Conservation (phyloP, 2,113 vertebrate genomes). For the Connochaetes taurinus region DNA sequence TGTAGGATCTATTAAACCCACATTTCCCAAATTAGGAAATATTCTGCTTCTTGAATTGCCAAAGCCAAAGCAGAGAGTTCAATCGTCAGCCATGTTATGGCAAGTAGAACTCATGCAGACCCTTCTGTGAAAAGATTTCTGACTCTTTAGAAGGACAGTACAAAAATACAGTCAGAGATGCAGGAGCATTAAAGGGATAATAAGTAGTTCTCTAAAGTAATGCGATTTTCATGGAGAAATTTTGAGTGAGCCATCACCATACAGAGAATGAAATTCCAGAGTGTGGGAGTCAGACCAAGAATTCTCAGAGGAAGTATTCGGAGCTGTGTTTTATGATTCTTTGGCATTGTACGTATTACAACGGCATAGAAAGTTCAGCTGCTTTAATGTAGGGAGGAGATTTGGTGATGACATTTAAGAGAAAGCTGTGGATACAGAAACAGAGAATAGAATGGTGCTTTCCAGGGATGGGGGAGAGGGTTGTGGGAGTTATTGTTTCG, state of each 20-base stretch:
- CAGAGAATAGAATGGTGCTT: background rate
- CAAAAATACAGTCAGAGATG: background rate
- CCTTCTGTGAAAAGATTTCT: background rate
- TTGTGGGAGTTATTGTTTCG: background rate
- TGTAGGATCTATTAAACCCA: background rate
- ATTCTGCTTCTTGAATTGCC: background rate
- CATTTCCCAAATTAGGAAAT: slow-evolving; percentile 15
- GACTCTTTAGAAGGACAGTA: background rate
- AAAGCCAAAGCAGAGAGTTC: background rate
- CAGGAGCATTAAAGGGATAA: background rate
- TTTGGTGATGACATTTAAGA: background rate
- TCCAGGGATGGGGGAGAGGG: background rate
- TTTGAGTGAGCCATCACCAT: background rate
- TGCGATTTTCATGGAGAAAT: background rate
- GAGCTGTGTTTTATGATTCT: background rate
- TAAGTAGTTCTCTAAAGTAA: background rate
- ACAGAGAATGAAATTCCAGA: background rate
- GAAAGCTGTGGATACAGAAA: background rate
- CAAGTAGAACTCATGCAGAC: background rate
- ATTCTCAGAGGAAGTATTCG: background rate
- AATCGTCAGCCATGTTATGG: background rate
- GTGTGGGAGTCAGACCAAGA: background rate
- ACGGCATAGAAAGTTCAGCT: background rate
- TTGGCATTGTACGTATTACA: background rate
- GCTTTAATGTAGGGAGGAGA: background rate